Evolutionary conservation across 2,797 vertebrate genomes (phyloP), one percentile per base, ranked within the genome.

Genomic region (Graptemys geographica): DNA sequence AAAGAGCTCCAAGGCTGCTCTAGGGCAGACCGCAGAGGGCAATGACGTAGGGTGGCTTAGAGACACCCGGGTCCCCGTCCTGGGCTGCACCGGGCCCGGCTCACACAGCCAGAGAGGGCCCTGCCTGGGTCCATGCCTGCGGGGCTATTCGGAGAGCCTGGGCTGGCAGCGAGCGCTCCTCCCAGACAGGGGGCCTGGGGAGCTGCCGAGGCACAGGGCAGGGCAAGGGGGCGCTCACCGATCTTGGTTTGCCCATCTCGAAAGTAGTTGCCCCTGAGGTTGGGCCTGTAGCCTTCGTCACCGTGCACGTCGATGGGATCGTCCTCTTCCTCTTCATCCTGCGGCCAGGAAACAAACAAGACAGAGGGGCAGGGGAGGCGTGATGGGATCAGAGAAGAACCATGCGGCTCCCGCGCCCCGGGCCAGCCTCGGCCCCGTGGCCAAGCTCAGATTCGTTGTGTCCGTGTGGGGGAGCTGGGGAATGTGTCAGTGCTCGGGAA

Each of bases 221-320:
- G 19, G 65, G n/a, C n/a, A 55, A 13, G 21, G 25, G 28, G 8
- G 47, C 12, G 12, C 4, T 89, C 94, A 98, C 98, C 98, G 4
- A 98, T 98, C 97, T 98, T 98, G 65, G 98, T 98, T 87, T 25
- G 97, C 47, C 98, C 97, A 80, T 99, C 98, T 89, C 96, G 97
- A 97, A 99, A 99, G 97, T 97, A 98, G 95, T 98, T 98, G 62
- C 98, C 97, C 4, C 78, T 83, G 89, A 93, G 95, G 7, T 92
- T 90, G 19, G 49, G 47, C 9, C 94, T 33, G 49, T 94, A 96
- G 37, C 87, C 92, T 33, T 81, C 93, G 8, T 96, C 78, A 37
- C 92, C 91, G 33, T 97, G 95, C n/a, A 96, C 47, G 25, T 96
- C 95, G 83, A 97, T 86, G 11, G 96, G 91, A 93, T 98, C 95